Evolutionary conservation across 2,888 invertebrate genomes (phyloP).

Genomic region (Falcaria lacertinaria): DNA sequence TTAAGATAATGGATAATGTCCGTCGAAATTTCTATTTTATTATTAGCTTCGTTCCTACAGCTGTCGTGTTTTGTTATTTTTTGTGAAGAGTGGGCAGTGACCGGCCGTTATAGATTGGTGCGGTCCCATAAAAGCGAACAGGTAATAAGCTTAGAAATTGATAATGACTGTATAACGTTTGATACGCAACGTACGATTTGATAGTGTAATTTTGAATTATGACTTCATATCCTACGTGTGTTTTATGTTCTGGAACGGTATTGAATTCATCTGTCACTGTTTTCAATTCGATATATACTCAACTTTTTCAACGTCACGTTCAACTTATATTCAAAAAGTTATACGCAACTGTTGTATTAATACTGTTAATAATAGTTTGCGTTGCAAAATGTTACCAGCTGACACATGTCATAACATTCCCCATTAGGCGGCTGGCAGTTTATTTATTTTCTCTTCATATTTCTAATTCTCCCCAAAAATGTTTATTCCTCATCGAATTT

Average conservation of each 20-base stretch:
- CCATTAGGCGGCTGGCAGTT: slow-evolving; percentile 26
- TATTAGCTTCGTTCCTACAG: slow-evolving; percentile 59
- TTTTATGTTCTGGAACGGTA: slow-evolving; percentile 39
- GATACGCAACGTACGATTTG: slow-evolving; percentile 36
- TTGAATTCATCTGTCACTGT: slow-evolving; percentile 2
- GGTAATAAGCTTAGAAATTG: slow-evolving; percentile 70
- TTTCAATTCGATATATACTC: neutral
- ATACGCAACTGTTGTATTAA: too few relatives aligned
- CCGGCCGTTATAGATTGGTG: slow-evolving; percentile 60
- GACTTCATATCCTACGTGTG: slow-evolving; percentile 44
- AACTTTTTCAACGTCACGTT: too few relatives aligned
- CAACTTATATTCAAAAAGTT: too few relatives aligned
- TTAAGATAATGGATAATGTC: slow-evolving; percentile 76
- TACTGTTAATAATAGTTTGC: slow-evolving; percentile 2
- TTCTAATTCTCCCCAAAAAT: slow-evolving; percentile 33
- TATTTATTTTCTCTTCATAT: slow-evolving; percentile 37
- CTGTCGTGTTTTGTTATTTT: slow-evolving; percentile 64
- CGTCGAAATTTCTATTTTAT: slow-evolving; percentile 67
- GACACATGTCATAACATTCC: slow-evolving; percentile 58
- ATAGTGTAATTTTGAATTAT: slow-evolving; percentile 56
- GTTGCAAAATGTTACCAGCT: slow-evolving; percentile 32
- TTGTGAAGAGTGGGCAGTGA: slow-evolving; percentile 53
- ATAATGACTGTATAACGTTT: slow-evolving; percentile 68
- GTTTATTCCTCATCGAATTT: slow-evolving; percentile 45
- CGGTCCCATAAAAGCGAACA: slow-evolving; percentile 60